These are phyloP conservation scores for Diarsia mendica DNA, from an alignment of 2,888 invertebrate species.

Conservation along the genomic window DNA sequence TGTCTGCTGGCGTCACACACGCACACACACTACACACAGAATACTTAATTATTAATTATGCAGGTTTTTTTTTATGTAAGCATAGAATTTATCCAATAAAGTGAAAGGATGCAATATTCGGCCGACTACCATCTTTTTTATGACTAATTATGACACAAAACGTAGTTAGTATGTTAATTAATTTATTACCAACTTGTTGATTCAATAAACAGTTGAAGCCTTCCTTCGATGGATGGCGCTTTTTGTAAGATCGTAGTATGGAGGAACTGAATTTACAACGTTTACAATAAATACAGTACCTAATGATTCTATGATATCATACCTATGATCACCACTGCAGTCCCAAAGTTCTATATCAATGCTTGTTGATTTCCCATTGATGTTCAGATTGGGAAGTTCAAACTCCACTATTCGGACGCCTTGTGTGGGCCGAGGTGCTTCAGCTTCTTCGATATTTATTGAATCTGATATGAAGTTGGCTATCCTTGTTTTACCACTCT, in stretches of 20 bases:
- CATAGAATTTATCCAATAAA: constrained; percentile 2
- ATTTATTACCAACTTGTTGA: constrained; percentile 33
- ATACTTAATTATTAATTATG: background rate
- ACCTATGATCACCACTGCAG: constrained; percentile 94
- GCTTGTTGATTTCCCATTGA: constrained; percentile 90
- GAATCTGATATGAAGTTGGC: constrained; percentile 93
- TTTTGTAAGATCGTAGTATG: constrained; percentile 12
- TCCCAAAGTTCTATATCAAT: constrained; percentile 95
- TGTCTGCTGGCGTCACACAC: no score
- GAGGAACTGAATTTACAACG: background rate
- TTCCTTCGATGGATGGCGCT: constrained; percentile 59
- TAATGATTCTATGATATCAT: constrained; percentile 52
- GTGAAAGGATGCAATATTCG: constrained; percentile 25
- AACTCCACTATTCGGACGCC: constrained; percentile 95
- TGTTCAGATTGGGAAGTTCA: constrained; percentile 91
- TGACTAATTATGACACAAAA: background rate
- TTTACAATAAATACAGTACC: background rate
- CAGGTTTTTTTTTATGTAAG: background rate
- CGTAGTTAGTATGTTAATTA: constrained; percentile 2
- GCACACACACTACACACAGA: no score
- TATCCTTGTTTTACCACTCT: constrained; percentile 93
- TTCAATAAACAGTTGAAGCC: constrained; percentile 23
- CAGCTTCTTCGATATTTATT: constrained; percentile 91
- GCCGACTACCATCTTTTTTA: constrained; percentile 6
- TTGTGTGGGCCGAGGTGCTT: constrained; percentile 92